Evolutionary conservation across 1,140 invertebrate genomes (phyloP).

Genomic region (Solenopsis fugax): DNA sequence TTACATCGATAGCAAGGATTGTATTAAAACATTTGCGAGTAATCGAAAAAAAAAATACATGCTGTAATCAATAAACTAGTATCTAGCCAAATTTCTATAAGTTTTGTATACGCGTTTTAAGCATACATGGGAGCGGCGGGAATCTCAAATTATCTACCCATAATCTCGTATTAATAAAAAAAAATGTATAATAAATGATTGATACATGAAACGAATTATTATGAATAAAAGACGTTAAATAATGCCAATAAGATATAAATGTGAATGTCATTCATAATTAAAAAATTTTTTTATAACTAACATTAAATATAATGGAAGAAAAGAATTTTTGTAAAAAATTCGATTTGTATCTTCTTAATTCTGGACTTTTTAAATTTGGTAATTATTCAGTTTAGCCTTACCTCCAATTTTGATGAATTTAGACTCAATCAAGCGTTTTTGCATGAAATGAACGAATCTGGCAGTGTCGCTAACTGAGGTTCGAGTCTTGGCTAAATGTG

Average conservation of each 20-base stretch:
- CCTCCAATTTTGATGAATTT: no score
- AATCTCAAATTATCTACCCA: neutral
- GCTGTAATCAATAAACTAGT: conserved; percentile 49
- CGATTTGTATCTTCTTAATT: neutral
- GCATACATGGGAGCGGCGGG: neutral
- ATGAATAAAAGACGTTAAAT: conserved; percentile 33
- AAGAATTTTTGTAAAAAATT: neutral
- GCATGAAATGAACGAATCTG: no score
- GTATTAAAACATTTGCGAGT: conserved; percentile 22
- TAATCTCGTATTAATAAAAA: conserved; percentile 14
- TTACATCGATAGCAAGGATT: conserved; percentile 18
- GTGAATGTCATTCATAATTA: neutral
- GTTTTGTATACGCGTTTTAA: conserved; percentile 41
- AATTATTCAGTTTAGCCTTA: no score
- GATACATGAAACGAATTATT: conserved; percentile 5
- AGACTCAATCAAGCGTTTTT: no score
- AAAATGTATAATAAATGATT: conserved; percentile 27
- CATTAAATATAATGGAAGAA: neutral
- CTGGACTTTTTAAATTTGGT: neutral
- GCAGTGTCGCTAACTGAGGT: no score
- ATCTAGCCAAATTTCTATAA: conserved; percentile 32
- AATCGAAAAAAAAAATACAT: conserved; percentile 40
- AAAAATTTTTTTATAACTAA: conserved; percentile 4
- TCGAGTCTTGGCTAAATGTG: no score
- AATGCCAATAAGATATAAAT: conserved; percentile 7